Evolutionary conservation across 2,888 invertebrate genomes (phyloP).

Genomic region (Drosophila kokeensis): DNA sequence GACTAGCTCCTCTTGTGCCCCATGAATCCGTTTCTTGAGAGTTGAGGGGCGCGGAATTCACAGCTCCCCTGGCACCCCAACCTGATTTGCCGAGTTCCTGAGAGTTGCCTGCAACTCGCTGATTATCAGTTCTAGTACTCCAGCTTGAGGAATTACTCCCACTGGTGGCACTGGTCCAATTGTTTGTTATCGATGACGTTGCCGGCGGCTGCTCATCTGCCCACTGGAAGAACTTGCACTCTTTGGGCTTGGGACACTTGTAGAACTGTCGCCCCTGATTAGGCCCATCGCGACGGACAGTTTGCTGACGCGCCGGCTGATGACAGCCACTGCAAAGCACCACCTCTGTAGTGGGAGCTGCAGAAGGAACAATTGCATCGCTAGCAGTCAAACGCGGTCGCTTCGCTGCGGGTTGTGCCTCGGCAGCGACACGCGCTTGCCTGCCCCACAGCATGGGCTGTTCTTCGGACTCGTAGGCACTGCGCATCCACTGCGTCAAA

Average conservation of each 20-base stretch:
- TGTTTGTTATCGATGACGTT: neutral
- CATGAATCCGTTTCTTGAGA: conserved; percentile 4
- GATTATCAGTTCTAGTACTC: conserved; percentile 1
- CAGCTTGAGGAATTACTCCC: conserved; percentile 6
- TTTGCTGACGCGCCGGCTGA: conserved; percentile 80
- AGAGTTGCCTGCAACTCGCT: neutral
- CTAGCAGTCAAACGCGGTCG: conserved; percentile 29
- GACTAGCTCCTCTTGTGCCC: conserved; percentile 5
- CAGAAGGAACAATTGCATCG: neutral
- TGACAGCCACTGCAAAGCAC: conserved; percentile 81
- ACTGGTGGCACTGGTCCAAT: conserved; percentile 2
- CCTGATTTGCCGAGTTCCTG: conserved; percentile 3
- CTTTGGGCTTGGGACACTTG: conserved; percentile 87
- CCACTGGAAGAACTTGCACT: conserved; percentile 95
- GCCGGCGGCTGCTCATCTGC: conserved; percentile 85
- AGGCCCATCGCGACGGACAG: conserved; percentile 92
- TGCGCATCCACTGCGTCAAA: conserved; percentile 50
- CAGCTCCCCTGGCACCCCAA: conserved; percentile 10
- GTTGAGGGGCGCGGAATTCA: neutral
- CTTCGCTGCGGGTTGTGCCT: conserved; percentile 43
- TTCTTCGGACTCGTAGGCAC: conserved; percentile 43
- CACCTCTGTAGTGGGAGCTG: neutral
- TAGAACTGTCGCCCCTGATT: conserved; percentile 94
- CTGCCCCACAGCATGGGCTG: conserved; percentile 66
- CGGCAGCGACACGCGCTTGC: conserved; percentile 40